phyloP scores from a whole-genome alignment of 2,888 invertebrate species.

The Andrena camellia region DNA sequence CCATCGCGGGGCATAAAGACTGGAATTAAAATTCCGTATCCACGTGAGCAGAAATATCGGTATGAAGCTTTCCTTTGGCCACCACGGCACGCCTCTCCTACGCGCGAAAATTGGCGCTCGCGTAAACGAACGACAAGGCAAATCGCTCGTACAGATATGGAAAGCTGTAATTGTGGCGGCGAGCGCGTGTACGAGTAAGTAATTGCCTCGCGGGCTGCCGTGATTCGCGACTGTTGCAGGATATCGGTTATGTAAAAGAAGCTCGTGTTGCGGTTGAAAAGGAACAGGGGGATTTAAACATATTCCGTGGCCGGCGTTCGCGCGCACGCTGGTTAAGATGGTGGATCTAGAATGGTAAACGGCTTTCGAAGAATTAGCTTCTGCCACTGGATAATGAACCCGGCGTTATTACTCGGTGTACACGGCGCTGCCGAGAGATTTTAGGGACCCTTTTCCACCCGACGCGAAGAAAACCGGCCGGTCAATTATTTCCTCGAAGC shows the following conservation, averaged over 20 bases:
- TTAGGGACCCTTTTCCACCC: constrained; percentile 7
- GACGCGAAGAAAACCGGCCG: not conserved
- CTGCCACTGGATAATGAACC: constrained; percentile 22
- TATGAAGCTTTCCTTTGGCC: not conserved
- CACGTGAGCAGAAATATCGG: not conserved
- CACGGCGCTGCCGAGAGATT: constrained; percentile 14
- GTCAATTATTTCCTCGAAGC: constrained; percentile 26
- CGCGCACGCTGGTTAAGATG: not conserved
- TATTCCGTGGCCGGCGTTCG: not conserved
- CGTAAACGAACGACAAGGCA: constrained; percentile 32
- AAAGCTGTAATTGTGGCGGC: constrained; percentile 16
- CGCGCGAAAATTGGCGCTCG: constrained; percentile 31
- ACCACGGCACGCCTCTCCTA: not conserved
- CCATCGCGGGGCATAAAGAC: no score
- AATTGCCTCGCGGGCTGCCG: constrained; percentile 21
- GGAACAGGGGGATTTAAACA: not conserved
- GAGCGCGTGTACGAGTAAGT: constrained; percentile 18
- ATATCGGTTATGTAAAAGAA: constrained; percentile 20
- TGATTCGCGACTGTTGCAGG: constrained; percentile 28
- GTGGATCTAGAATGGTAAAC: constrained; percentile 24
- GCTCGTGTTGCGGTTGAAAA: not conserved
- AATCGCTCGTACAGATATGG: constrained; percentile 9
- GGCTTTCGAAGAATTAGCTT: not conserved
- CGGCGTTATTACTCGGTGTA: not conserved
- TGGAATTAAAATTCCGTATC: not conserved